phyloP scores from a whole-genome alignment of 2,888 invertebrate genomes.

The Dastarcus helophoroides region DNA sequence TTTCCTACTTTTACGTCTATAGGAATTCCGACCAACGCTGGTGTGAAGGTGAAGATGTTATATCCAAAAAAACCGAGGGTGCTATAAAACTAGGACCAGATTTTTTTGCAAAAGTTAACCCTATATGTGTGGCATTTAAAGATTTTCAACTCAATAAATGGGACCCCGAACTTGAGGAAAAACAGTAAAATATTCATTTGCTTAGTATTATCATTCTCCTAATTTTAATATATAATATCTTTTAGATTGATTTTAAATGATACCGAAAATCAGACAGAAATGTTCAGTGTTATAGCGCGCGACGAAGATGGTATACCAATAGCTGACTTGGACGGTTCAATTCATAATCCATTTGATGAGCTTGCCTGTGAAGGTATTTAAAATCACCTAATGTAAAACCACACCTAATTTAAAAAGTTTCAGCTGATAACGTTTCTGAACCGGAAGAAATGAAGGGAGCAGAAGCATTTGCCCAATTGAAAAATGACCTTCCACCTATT shows the following conservation, averaged over 20 bases:
- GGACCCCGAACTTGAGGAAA: constrained; percentile 24
- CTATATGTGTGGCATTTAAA: constrained; percentile 49
- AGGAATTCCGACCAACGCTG: constrained; percentile 18
- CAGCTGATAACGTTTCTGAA: neutral
- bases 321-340: constrained; percentile 33
- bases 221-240: constrained; percentile 6
- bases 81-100: constrained; percentile 28
- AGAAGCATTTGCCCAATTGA: neutral
- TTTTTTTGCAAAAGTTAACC: constrained; percentile 24
- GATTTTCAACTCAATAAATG: constrained; percentile 30
- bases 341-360: constrained; percentile 30
- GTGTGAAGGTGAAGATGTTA: constrained; percentile 12
- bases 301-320: constrained; percentile 28
- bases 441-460: neutral
- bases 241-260: constrained; percentile 8
- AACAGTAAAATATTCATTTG: neutral
- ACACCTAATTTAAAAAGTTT: neutral
- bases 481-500: neutral
- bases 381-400: no score
- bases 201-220: neutral
- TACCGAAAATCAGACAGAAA: constrained; percentile 10
- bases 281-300: constrained; percentile 17
- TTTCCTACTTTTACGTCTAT: constrained; percentile 2
- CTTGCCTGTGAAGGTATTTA: no score
- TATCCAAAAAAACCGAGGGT: constrained; percentile 21